Evolutionary conservation across 2,888 invertebrate species (phyloP).

Genomic region (Watsonalla binaria): DNA sequence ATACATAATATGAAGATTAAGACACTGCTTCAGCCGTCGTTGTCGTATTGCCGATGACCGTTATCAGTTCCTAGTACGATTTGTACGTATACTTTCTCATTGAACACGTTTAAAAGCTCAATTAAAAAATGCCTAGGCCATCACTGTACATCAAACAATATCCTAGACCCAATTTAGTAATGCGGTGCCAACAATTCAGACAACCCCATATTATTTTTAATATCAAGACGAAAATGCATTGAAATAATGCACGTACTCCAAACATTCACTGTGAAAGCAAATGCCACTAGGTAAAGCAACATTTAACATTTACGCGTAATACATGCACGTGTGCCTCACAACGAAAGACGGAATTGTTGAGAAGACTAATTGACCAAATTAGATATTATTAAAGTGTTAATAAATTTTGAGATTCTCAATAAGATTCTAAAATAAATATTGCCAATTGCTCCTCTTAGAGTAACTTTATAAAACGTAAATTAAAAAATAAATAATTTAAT

Average conservation of each 20-base stretch:
- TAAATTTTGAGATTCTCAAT: constrained; percentile 70
- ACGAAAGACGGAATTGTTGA: constrained; percentile 40
- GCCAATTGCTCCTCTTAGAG: constrained; percentile 61
- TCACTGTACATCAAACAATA: constrained; percentile 14
- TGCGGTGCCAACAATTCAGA: not conserved
- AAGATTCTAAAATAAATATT: constrained; percentile 69
- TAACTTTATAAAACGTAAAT: constrained; percentile 65
- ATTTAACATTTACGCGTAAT: constrained; percentile 35
- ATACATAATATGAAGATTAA: constrained; percentile 27
- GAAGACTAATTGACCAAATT: constrained; percentile 48
- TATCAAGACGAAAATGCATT: constrained; percentile 55
- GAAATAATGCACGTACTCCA: constrained; percentile 45
- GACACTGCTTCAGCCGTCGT: constrained; percentile 46
- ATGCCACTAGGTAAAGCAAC: constrained; percentile 43
- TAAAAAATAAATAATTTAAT: constrained; percentile 76
- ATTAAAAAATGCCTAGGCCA: constrained; percentile 24
- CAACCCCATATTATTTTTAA: constrained; percentile 4
- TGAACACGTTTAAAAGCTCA: constrained; percentile 63
- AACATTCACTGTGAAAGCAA: constrained; percentile 60
- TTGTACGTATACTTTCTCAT: constrained; percentile 30
- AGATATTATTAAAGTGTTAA: constrained; percentile 39
- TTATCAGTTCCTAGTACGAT: constrained; percentile 20
- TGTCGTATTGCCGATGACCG: constrained; percentile 28
- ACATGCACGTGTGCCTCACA: constrained; percentile 39
- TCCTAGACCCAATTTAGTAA: constrained; percentile 10